Percentiles rank a stretch among this genome's conserved stretches.
These are phyloP conservation scores for Melanogrammus aeglefinus DNA, from an alignment of 2,797 vertebrate genomes.

Conservation along the genomic window DNA sequence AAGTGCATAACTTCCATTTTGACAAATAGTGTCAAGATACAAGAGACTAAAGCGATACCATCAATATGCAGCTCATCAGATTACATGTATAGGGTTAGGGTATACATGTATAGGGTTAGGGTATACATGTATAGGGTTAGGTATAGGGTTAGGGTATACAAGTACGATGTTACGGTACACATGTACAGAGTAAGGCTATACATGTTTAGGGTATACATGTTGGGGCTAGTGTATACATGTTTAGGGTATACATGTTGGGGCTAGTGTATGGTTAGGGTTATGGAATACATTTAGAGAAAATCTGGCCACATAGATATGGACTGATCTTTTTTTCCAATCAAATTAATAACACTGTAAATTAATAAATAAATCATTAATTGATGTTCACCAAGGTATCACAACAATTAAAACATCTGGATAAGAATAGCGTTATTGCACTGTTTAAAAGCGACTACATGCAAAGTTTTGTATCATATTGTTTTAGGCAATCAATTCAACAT, in stretches of 20 bases:
- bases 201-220: no score
- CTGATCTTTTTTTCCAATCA: constrained; percentile 20
- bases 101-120: not conserved
- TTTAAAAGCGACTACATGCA: constrained; percentile 29
- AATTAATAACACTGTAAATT: constrained; percentile 8
- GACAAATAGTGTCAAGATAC: constrained; percentile 48
- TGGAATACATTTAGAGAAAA: constrained; percentile 20
- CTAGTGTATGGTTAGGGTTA: not conserved
- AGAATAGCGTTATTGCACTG: constrained; percentile 32
- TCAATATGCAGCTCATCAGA: constrained; percentile 31
- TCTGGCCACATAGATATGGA: constrained; percentile 19
- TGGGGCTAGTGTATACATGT: no score
- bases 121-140: not conserved
- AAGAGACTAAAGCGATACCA: constrained; percentile 42
- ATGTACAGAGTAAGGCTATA: no score
- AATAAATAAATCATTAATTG: constrained; percentile 6
- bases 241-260: no score
- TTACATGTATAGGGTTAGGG: not conserved
- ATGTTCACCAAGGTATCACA: constrained; percentile 21
- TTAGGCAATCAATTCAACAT: constrained; percentile 13
- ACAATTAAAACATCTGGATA: constrained; percentile 28
- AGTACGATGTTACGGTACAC: not conserved
- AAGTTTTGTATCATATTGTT: constrained; percentile 10
- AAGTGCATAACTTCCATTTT: constrained; percentile 59
- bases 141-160: not conserved